Percentiles rank a stretch among this genome's conserved stretches.
Conservation (phyloP, 2,888 invertebrate species). For the Lasioglossum oenotherae region DNA sequence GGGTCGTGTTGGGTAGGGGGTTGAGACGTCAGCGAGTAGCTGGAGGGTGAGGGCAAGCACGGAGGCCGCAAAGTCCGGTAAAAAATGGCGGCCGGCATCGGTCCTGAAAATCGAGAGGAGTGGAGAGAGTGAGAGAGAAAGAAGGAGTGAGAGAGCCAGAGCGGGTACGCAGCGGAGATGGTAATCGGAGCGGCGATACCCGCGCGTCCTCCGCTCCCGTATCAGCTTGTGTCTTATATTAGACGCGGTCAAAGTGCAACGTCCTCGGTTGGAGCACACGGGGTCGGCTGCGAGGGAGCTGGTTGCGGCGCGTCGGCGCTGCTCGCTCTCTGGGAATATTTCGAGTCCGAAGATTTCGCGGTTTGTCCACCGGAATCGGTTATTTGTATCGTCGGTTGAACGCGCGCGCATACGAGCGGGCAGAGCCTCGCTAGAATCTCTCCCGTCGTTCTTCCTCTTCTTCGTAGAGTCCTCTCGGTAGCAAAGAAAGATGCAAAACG, state of each 20-base stretch:
- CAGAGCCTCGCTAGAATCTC: not conserved
- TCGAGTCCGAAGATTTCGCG: slow-evolving; percentile 34
- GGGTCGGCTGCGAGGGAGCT: slow-evolving; percentile 62
- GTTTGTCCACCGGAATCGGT: slow-evolving; percentile 42
- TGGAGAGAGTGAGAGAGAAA: not conserved
- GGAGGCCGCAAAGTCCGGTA: not conserved
- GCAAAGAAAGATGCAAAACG: slow-evolving; percentile 38
- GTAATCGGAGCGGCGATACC: slow-evolving; percentile 36
- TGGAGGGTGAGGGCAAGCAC: not conserved
- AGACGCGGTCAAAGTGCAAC: slow-evolving; percentile 75
- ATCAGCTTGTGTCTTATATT: slow-evolving; percentile 70
- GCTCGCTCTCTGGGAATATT: slow-evolving; percentile 56
- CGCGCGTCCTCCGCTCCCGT: slow-evolving; percentile 37
- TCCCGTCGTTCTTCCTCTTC: not conserved
- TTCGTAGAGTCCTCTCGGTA: not conserved
- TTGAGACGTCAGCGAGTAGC: not conserved
- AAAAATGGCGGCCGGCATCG: slow-evolving; percentile 1
- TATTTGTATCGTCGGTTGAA: slow-evolving; percentile 40
- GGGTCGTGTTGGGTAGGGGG: not conserved
- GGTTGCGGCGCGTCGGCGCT: slow-evolving; percentile 27
- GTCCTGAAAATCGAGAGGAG: slow-evolving; percentile 3
- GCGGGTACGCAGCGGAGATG: slow-evolving; percentile 16
- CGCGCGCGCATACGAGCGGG: not conserved
- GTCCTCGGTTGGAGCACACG: slow-evolving; percentile 65
- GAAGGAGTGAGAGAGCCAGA: not conserved